Percentiles rank a stretch among this genome's conserved stretches.
phyloP scores from a whole-genome alignment of 2,888 invertebrate species.

The Hetaerina titia region DNA sequence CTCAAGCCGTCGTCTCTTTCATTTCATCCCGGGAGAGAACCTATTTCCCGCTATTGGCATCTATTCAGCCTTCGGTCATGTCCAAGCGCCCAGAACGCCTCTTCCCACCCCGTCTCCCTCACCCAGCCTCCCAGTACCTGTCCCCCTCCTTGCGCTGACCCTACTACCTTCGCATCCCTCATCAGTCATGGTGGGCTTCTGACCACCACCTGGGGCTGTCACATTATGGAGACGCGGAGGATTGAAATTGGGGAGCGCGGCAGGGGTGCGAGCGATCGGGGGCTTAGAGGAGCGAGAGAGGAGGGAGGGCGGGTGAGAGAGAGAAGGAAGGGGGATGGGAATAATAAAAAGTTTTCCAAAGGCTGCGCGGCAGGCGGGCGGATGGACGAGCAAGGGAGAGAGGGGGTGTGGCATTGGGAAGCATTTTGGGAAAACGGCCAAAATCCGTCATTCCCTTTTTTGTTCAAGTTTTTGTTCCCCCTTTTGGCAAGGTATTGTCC shows the following conservation, averaged over 20 bases:
- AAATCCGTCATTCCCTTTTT: conserved; percentile 52
- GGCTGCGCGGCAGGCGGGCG: background rate
- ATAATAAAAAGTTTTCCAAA: conserved; percentile 6
- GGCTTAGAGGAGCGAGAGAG: background rate
- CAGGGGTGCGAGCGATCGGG: background rate
- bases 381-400: background rate
- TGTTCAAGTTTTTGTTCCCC: conserved; percentile 11
- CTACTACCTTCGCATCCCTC: conserved; percentile 34
- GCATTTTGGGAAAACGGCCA: conserved; percentile 36
- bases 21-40: conserved; percentile 26
- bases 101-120: background rate
- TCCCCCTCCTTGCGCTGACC: background rate
- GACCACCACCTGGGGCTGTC: conserved; percentile 65
- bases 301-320: background rate
- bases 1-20: background rate
- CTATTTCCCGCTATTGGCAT: conserved; percentile 51
- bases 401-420: background rate
- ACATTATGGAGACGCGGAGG: conserved; percentile 48
- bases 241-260: background rate
- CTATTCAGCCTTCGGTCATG: conserved; percentile 22
- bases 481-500: conserved; percentile 14
- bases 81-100: background rate
- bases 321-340: background rate
- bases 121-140: background rate
- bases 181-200: conserved; percentile 54